Evolutionary conservation across 2,797 vertebrate species (phyloP).

Genomic region (Notamacropus eugenii): DNA sequence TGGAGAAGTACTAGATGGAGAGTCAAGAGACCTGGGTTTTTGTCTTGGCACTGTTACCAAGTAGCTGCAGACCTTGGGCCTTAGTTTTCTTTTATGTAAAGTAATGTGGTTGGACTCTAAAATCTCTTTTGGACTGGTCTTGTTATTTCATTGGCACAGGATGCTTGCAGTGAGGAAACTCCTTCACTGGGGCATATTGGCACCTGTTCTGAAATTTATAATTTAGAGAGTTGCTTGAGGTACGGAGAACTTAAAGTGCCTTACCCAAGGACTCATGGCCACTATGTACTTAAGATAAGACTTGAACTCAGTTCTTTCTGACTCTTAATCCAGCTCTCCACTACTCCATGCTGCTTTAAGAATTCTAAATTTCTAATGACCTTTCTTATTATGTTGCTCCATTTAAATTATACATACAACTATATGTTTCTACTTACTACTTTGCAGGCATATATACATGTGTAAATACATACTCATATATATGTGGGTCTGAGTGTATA

Average conservation of each 20-base stretch:
- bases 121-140: not conserved
- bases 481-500: not conserved
- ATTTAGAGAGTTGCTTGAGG: not conserved
- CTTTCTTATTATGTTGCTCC: not conserved
- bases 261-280: not conserved
- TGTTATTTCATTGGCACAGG: not conserved
- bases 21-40: not conserved
- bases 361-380: not conserved
- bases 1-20: not conserved
- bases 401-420: not conserved
- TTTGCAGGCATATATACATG: not conserved
- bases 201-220: not conserved
- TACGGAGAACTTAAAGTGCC: not conserved
- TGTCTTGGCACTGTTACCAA: not conserved
- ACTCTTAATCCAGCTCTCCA: not conserved
- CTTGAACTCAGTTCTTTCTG: not conserved
- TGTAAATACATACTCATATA: not conserved
- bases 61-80: not conserved
- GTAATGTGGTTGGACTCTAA: not conserved
- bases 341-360: not conserved
- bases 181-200: not conserved
- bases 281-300: not conserved
- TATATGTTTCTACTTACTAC: not conserved
- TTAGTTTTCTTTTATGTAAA: not conserved
- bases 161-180: not conserved